Evolutionary conservation across 2,888 invertebrate genomes (phyloP), one percentile per base, ranked within the genome.

Genomic region (Cheilosia vulpina): DNA sequence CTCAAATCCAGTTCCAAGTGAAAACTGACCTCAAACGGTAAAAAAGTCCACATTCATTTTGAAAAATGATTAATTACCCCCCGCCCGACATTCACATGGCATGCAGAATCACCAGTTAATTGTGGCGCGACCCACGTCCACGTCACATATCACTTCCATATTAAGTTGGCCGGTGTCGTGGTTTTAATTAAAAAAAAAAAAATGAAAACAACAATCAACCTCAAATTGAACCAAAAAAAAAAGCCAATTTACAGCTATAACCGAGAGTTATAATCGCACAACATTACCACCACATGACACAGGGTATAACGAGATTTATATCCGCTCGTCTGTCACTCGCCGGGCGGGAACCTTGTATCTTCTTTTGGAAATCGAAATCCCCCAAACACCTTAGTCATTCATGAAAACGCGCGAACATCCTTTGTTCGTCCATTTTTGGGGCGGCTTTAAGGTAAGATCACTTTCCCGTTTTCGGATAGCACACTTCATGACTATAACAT

Each of bases 401-500:
- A 68, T 38, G 62, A 68, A 57, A 68, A 68, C 47, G 6, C 43
- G n/a, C 53, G 58, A 41, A 52, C 60, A 62, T 80, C 66, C 76
- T 81, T 81, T 81, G 76, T 81, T 47, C 24, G 34, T 15, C 62
- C 73, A 57, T 75, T 75, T 80, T 80, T 62, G 57, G 55, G 45
- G 50, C 4, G 41, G 24, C 24, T 50, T 71, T 43, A 60, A 24
- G 78, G 45, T 62, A 58, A 75, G 84, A 84, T 84, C 84, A 84
- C 80, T 84, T 84, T 84, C 84, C 80, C 80, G 84, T 60, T 84
- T 84, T 84, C 76, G 80, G 77, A 47, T 62, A 71, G 45, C 45
- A n/a, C 52, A 52, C 34, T 21, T 21, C 13, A 47, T 17, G 31
- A 63, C 27, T 31, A 2, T 2, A 31, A 31, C 47, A 19, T 4